Evolutionary conservation across 2,797 vertebrate species (phyloP).

Genomic region (Ammospiza maritima): DNA sequence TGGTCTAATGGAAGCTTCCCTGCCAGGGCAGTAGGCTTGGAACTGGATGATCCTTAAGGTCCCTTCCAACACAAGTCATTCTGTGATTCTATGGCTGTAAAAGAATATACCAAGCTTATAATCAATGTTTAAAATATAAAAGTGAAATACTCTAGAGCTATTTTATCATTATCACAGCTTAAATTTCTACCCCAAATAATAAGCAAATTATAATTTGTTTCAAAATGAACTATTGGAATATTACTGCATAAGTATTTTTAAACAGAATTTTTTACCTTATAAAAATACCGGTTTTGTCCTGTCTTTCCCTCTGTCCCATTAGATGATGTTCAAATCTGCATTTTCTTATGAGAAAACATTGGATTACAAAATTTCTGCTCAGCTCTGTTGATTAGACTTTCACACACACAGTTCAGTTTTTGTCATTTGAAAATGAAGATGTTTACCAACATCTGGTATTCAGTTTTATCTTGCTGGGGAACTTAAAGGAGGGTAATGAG

Average conservation of each 20-base stretch:
- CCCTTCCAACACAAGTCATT: background rate
- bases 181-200: background rate
- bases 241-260: background rate
- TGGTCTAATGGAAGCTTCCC: background rate
- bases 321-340: background rate
- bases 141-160: background rate
- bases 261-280: background rate
- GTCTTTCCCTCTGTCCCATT: background rate
- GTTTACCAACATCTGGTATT: background rate
- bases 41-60: background rate
- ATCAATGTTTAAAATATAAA: background rate
- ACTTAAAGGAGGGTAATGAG: background rate
- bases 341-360: background rate
- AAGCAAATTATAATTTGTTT: background rate
- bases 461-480: background rate
- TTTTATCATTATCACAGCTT: background rate
- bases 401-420: background rate
- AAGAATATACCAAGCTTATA: background rate
- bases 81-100: background rate
- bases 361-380: background rate
- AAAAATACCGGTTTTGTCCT: background rate
- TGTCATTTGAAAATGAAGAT: background rate
- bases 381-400: background rate
- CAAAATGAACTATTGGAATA: background rate
- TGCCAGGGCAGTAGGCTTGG: background rate